A percentile compares a stretch with the other conserved stretches of the same genome.
Conservation (phyloP, 2,113 vertebrate species). For the Hemiprocne comata region DNA sequence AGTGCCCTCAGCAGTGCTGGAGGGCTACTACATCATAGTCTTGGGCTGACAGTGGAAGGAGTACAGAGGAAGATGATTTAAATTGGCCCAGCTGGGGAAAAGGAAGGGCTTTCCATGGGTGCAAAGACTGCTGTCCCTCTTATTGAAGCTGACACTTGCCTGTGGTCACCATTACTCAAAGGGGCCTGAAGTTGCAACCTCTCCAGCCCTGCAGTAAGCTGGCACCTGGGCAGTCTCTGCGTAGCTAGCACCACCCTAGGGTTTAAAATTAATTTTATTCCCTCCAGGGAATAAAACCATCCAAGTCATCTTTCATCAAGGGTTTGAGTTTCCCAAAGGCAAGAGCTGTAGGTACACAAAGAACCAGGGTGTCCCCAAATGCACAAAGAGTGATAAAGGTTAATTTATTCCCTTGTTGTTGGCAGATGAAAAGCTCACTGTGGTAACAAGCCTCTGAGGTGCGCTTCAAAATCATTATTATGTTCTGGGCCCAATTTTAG, state of each 20-base stretch:
- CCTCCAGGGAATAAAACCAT: background rate
- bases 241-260: background rate
- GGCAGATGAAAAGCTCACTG: background rate
- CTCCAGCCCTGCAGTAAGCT: background rate
- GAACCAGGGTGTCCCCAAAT: background rate
- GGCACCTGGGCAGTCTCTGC: background rate
- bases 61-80: fast-evolving
- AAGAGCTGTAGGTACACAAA: fast-evolving
- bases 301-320: background rate
- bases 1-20: background rate
- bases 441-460: background rate
- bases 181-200: background rate
- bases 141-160: background rate
- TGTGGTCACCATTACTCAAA: background rate
- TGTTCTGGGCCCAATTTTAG: background rate
- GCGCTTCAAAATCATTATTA: fast-evolving
- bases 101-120: background rate
- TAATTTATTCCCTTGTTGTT: background rate
- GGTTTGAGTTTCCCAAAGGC: background rate
- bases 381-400: fast-evolving
- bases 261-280: background rate
- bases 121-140: background rate
- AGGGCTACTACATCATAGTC: background rate
- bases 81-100: background rate
- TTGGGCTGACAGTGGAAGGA: background rate